Percentiles rank a stretch among this genome's conserved stretches.
Evolutionary conservation across 92 coral and sea anemone genomes (phyloP).

Genomic region (Porites evermanni): DNA sequence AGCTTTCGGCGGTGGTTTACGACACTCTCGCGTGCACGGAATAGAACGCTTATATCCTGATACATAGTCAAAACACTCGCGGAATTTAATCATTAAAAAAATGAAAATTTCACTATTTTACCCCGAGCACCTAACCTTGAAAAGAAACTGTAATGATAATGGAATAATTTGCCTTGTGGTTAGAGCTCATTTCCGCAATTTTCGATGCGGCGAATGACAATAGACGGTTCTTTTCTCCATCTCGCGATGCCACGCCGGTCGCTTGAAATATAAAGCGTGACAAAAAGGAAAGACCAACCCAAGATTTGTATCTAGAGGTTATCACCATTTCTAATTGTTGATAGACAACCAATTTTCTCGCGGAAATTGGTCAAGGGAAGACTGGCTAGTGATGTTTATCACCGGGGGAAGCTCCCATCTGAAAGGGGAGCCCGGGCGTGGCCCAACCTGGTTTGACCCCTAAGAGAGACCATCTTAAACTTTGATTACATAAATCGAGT

Average conservation of each 20-base stretch:
- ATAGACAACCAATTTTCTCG: too few species aligned
- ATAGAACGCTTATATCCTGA: neutral
- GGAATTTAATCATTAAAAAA: too few species aligned
- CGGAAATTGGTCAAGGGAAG: too few species aligned
- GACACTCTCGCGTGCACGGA: neutral
- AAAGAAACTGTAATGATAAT: too few species aligned
- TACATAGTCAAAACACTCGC: neutral
- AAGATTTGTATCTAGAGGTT: neutral
- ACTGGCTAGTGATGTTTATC: too few species aligned
- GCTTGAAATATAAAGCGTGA: neutral
- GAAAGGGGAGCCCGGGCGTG: too few species aligned
- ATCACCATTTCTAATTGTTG: too few species aligned
- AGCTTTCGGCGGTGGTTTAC: conserved; percentile 2
- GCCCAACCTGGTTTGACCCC: too few species aligned
- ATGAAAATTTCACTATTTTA: neutral
- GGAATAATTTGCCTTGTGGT: neutral
- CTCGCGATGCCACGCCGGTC: neutral
- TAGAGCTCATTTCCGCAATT: conserved; percentile 6
- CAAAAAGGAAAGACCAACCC: neutral
- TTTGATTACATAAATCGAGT: too few species aligned
- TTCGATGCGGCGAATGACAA: conserved; percentile 21
- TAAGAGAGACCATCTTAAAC: too few species aligned
- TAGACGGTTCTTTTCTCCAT: neutral
- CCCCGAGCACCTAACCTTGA: too few species aligned
- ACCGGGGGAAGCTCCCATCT: too few species aligned